Evolutionary conservation across 2,113 vertebrate species (phyloP), one percentile per base, ranked within the genome.

Genomic region (Odontophorus gujanensis): DNA sequence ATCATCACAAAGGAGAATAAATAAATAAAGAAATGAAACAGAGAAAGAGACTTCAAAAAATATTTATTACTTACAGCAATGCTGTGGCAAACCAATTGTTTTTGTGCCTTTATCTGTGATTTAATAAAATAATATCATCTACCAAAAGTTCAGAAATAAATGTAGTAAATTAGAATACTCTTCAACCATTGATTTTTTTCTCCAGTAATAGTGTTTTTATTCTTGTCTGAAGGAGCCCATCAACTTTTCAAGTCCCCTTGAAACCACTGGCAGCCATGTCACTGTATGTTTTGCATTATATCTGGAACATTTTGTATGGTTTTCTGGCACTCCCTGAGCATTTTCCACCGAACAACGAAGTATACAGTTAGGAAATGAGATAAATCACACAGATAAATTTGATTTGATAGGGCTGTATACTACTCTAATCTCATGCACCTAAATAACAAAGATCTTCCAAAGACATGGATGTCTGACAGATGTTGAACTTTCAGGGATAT

Each of bases 191-290:
- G 50, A 48, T 40, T 74, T 92, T 89, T 74, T 82, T 40, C n/a
- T 67, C 22, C 22, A 63, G 10, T 47, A 61, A 65, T 38, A 85
- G 69, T n/a, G 32, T 90, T 90, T 84, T 89, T 66, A 75, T 78
- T 47, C 71, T 89, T 79, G 63, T 67, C 68, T 81, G 83, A 74
- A 92, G 47, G 28, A 87, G 32, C 45, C 55, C 66, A 34, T 77
- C 68, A 80, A 40, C 34, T 43, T 89, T 91, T 95, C 75, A 89
- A 48, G 68, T 74, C 43, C 67, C 38, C 85, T 81, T 92, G 87
- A 78, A 92, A 50, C 43, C 68, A 38, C 43, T 75, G 69, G 34
- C 57, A 90, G 66, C 26, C 36, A n/a, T 22, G 50, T 9, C n/a
- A 26, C 53, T 74, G 3, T 48, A 9, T 32, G 32, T 65, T 76